Evolutionary conservation across 2,113 vertebrate species (phyloP), one percentile per base, ranked within the genome.

Genomic region (Ptychochromis oligacanthus): DNA sequence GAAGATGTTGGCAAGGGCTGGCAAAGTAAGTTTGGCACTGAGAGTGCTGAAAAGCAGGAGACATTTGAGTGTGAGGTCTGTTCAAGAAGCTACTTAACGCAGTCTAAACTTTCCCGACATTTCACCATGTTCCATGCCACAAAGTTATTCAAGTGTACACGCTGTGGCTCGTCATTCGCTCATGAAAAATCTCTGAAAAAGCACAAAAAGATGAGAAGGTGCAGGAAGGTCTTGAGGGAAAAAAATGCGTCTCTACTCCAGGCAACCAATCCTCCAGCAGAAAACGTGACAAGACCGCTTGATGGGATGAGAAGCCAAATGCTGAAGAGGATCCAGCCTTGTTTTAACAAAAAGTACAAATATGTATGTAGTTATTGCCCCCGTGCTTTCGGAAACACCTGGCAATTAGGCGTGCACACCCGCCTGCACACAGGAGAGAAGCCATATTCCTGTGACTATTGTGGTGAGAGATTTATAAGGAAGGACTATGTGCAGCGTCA

Each of bases 401-500:
- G 82, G 38, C 91, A 94, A 31, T 60, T 95, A 82, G 43, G 12
- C 1, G 34, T 93, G 13, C 96, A 96, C 82, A 87, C 22, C 18
- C 94, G 94, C 20, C 84, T 95, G 58, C 95, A 96, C 88, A 96
- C 95, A 24, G 95, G 95, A 26, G 95, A 96, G 79, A 95, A 83
- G 61, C 95, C 95, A 28, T 96, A 82, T 88, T 58, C 80, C 3
- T 96, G 96, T 80, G 89, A 91, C 2, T 67, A 81, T 52, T 96
- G 96, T 89, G 94, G 94, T 13, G 80, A 93, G 75, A 90, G 83
- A 86, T 96, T 95, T 64, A 95, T 96, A 56, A 93, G 95, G 43
- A 95, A 84, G 24, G 95, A 96, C 83, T 95, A 96, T 84, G 64
- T 96, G 54, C 34, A 91, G 34, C 94, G 95, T n/a, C 96, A 96